phyloP scores from a whole-genome alignment of 2,888 invertebrate genomes.

The Callyntrura guangdongensis region DNA sequence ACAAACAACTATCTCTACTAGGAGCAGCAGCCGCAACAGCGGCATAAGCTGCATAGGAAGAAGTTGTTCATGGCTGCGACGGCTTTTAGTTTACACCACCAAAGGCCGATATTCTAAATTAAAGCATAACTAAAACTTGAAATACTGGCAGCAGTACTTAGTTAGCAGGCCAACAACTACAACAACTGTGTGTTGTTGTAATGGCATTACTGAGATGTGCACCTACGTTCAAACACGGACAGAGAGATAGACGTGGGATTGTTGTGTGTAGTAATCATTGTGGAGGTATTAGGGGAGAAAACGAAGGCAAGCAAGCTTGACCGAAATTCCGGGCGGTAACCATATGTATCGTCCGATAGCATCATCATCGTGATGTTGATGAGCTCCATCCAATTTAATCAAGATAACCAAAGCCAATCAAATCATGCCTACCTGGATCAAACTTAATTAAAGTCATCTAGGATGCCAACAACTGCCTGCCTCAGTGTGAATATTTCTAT shows the following conservation, averaged over 20 bases:
- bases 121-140: no score
- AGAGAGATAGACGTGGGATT: no score
- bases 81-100: slow-evolving; percentile 25
- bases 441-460: slow-evolving; percentile 77
- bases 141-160: no score
- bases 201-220: no score
- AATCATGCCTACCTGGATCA: slow-evolving; percentile 77
- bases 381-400: slow-evolving; percentile 78
- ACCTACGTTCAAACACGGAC: no score
- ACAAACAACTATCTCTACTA: neutral
- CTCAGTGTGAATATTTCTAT: slow-evolving; percentile 36
- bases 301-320: slow-evolving; percentile 72
- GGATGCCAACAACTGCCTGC: slow-evolving; percentile 69
- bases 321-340: slow-evolving; percentile 76
- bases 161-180: no score
- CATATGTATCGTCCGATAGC: slow-evolving; percentile 67
- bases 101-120: slow-evolving; percentile 62
- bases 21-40: no score
- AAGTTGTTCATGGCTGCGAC: neutral
- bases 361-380: slow-evolving; percentile 77
- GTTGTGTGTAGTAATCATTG: slow-evolving; percentile 60
- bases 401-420: slow-evolving; percentile 78
- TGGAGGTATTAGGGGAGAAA: slow-evolving; percentile 75
- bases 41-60: neutral
- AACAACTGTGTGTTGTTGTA: no score